Evolutionary conservation across 2,113 vertebrate genomes (phyloP), one percentile per base, ranked within the genome.

Genomic region (Toxotes chatareus): DNA sequence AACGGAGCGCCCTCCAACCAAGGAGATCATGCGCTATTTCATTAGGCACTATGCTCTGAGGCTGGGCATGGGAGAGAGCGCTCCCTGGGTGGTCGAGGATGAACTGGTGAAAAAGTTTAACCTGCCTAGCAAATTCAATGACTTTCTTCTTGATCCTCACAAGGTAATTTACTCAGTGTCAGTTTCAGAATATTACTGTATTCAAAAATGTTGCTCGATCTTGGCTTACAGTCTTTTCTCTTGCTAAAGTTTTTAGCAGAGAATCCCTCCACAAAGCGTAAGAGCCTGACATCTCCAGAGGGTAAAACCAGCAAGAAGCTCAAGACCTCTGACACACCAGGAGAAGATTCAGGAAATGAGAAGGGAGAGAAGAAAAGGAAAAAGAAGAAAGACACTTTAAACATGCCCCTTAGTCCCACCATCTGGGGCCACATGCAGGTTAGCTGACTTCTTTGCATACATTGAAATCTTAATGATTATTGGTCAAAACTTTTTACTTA

Each of bases 21-120:
- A 99, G 89, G 99, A 99, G 93, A 99, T 99, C 74, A 94, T 99
- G 90, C 96, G 99, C 19, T 99, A 99, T 84, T 99, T 98, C 88
- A 99, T 99, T 92, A 95, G 98, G 27, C 99, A 99, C 77, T 96
- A 97, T 0, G 96, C 98, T 0, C 92, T 99, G 19, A 96, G 97
- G 49, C 92, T 98, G 1, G 98, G 98, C 49, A 96, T 93, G 0
- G 97, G 97, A 46, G 98, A 99, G 92, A 99, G 97, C 0, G 97
- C 98, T 61, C 98, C 99, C 0, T 99, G 99, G 98, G 97, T 99
- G 1, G 99, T 99, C 36, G 98, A 99, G 92, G 98, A 99, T 55
- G 96, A 97, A 14, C 77, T 99, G 73, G 98, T 99, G 77, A 98
- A 98, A 91, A 99, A 99, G 46, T 99, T 97, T 6, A 96, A 94